phyloP scores from a whole-genome alignment of 2,113 vertebrate species.

The Tangachromis dhanisi region DNA sequence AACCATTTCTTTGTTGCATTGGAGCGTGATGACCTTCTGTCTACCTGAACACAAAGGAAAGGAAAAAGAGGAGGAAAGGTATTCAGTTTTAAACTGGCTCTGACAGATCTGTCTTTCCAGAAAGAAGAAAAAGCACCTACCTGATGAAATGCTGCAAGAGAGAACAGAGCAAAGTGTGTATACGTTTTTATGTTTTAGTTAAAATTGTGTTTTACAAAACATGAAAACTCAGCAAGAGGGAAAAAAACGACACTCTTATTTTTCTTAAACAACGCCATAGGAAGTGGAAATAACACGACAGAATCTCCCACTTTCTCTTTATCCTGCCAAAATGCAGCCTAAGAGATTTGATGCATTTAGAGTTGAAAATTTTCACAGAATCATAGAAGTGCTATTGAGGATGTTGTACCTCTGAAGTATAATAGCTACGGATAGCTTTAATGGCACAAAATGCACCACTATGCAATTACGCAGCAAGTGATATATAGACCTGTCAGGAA shows the following conservation, averaged over 20 bases:
- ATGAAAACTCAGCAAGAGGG: neutral
- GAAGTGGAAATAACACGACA: neutral
- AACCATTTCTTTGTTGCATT: neutral
- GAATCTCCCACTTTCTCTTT: neutral
- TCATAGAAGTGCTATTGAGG: neutral
- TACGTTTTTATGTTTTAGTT: neutral
- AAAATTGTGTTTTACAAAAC: constrained; percentile 10
- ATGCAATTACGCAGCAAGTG: neutral
- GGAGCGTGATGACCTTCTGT: constrained; percentile 13
- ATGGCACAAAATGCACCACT: constrained; percentile 23
- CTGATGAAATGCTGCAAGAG: constrained; percentile 28
- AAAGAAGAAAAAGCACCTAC: constrained; percentile 35
- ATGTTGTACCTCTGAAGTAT: neutral
- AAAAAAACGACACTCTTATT: neutral
- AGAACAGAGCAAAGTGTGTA: neutral
- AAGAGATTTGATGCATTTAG: neutral
- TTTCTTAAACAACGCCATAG: neutral
- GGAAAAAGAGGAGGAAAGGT: constrained; percentile 1
- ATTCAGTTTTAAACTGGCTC: constrained; percentile 40
- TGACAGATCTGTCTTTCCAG: constrained; percentile 46
- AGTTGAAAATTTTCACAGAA: neutral
- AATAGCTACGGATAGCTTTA: constrained; percentile 8
- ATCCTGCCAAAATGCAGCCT: neutral
- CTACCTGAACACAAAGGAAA: neutral
- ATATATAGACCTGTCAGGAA: constrained; percentile 43